Evolutionary conservation across 1,140 invertebrate species (phyloP).

Genomic region (Drosophila tani): DNA sequence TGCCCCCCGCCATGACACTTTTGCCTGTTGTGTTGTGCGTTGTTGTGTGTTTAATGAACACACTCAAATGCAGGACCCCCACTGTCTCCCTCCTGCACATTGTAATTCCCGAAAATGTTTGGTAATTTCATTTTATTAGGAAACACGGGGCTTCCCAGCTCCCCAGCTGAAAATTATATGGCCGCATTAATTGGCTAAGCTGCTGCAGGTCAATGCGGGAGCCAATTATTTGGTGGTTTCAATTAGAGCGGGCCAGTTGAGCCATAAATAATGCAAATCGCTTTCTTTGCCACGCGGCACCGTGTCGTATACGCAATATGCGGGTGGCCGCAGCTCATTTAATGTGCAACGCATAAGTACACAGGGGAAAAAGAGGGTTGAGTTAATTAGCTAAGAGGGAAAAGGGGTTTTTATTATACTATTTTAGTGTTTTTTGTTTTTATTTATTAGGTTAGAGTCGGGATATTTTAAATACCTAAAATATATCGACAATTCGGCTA

Average conservation of each 20-base stretch:
- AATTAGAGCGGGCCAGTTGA: constrained; percentile 53
- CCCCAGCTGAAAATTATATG: constrained; percentile 38
- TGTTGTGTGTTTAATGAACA: constrained; percentile 75
- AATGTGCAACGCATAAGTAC: constrained; percentile 23
- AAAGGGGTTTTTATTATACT: too few species aligned
- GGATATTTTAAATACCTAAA: too few species aligned
- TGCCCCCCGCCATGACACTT: constrained; percentile 29
- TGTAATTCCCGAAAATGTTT: constrained; percentile 52
- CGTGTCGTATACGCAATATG: constrained; percentile 45
- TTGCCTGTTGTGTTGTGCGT: constrained; percentile 23
- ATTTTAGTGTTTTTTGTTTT: neutral
- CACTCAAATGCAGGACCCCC: constrained; percentile 46
- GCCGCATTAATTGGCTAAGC: constrained; percentile 69
- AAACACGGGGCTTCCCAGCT: constrained; percentile 14
- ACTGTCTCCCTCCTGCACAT: constrained; percentile 4
- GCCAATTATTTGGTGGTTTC: constrained; percentile 65
- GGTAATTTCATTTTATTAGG: constrained; percentile 64
- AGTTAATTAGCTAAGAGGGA: neutral
- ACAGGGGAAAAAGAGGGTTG: too few species aligned
- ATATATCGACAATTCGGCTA: too few species aligned
- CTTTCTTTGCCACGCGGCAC: constrained; percentile 22
- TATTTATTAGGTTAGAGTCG: too few species aligned
- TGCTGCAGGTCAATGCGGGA: constrained; percentile 66
- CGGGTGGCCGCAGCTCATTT: constrained; percentile 51
- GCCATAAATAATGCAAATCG: constrained; percentile 64